Base-by-base conservation (phyloP, 2,113 vertebrate species). In the Hiodon alosoides region DNA sequence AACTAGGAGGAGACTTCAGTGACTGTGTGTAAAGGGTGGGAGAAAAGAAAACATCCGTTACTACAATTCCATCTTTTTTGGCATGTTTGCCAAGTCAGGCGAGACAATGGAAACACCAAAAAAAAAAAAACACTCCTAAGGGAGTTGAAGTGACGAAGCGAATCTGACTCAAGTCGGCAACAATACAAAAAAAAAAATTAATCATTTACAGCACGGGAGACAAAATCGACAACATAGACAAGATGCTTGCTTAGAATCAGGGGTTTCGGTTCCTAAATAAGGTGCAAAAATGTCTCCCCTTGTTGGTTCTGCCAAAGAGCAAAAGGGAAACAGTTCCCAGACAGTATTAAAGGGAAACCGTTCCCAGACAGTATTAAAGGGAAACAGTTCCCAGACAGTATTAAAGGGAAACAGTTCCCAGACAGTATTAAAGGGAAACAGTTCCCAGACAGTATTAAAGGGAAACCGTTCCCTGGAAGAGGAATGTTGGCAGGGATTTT, bases 401-500 rank as follows among this genome's bases (percentile, higher is more conserved):
- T 75, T 51, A 64, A 60, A 65, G 58, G 64, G 54, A 76, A 79
- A 81, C 68, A 73, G 74, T 78, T 78, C 54, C 67, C 72, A 66
- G 72, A 59, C 69, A 73, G 72, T 71, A 79, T 78, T 79, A 61
- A n/a, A n/a, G n/a, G n/a, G n/a, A n/a, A n/a, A n/a, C n/a, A n/a
- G n/a, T n/a, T n/a, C n/a, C n/a, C n/a, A n/a, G n/a, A n/a, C n/a
- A n/a, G n/a, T n/a, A n/a, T n/a, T 11, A 76, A 71, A 81, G 72
- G 65, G 53, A 79, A 81, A 71, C 72, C 72, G 48, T 76, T 58
- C 54, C 3, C 7, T 71, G 48, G 50, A 73, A 53, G 58, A 73
- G 76, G 73, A 83, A 79, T 75, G 80, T 78, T 81, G 77, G 78
- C 80, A 73, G 60, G 8, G 46, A 51, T 67, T 17, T 64, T 78